Percentiles rank a stretch among this genome's conserved stretches.
phyloP scores from a whole-genome alignment of 2,113 vertebrate genomes.

The Nettapus auritus region DNA sequence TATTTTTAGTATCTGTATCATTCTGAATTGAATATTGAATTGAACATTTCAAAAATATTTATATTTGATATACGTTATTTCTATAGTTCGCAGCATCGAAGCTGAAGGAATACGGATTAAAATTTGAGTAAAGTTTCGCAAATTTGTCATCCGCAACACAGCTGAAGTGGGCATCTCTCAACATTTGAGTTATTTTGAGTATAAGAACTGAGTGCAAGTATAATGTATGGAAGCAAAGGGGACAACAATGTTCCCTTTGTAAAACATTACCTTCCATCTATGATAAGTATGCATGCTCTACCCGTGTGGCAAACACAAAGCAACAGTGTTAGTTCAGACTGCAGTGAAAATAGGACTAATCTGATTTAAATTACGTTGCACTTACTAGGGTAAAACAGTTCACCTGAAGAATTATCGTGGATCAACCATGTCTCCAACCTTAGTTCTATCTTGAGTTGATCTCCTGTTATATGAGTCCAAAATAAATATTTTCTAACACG shows the following conservation, averaged over 20 bases:
- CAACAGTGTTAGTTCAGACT: background rate
- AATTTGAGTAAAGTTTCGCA: background rate
- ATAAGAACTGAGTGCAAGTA: background rate
- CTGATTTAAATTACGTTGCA: background rate
- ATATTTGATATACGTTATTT: background rate
- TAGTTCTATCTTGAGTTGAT: background rate
- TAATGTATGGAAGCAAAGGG: background rate
- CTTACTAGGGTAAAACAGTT: background rate
- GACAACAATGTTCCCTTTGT: too few species aligned
- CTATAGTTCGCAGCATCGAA: background rate
- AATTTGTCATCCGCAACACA: background rate
- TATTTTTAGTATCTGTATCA: background rate
- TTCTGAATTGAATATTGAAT: background rate
- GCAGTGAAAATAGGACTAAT: background rate
- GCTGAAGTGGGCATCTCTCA: background rate
- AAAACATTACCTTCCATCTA: background rate
- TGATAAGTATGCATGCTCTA: background rate
- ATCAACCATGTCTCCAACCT: background rate
- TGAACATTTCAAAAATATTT: background rate
- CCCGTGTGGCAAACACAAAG: background rate
- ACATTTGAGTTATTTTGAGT: background rate
- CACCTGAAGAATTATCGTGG: accelerated
- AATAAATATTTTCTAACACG: background rate
- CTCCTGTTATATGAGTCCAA: background rate
- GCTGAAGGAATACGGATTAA: background rate